Evolutionary conservation across 2,113 vertebrate genomes (phyloP).

Genomic region (Tylochromis polylepis): DNA sequence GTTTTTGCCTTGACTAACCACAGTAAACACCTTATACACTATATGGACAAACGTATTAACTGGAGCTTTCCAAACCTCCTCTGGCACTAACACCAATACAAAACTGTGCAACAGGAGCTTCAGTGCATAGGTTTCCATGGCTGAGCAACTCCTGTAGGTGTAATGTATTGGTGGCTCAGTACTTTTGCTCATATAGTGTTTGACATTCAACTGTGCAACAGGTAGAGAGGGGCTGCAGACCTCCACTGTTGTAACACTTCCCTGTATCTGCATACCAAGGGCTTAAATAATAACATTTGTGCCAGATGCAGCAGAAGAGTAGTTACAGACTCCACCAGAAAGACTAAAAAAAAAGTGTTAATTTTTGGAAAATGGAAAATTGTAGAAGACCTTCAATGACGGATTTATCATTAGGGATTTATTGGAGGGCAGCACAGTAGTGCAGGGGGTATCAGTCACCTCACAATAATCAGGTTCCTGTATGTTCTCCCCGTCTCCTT

Average conservation of each 20-base stretch:
- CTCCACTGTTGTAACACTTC: background rate
- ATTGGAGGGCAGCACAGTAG: background rate
- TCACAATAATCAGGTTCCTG: background rate
- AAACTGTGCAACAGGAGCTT: background rate
- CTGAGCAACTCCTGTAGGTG: background rate
- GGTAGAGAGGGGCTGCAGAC: background rate
- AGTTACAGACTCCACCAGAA: background rate
- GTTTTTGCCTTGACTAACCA: background rate
- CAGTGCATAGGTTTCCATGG: background rate
- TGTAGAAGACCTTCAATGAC: background rate
- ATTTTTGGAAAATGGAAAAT: background rate
- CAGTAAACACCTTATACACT: background rate
- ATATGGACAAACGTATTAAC: background rate
- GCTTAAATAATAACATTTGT: background rate
- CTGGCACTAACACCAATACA: background rate
- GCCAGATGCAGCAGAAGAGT: background rate
- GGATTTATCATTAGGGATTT: background rate
- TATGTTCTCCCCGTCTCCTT: background rate
- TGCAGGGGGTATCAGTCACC: background rate
- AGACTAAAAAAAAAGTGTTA: background rate
- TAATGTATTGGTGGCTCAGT: background rate
- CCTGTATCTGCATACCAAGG: background rate
- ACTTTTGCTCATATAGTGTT: background rate
- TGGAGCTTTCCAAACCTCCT: background rate
- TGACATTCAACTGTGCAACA: background rate